Conservation (phyloP, 1,140 invertebrate genomes). For the Drosophila sp. region DNA sequence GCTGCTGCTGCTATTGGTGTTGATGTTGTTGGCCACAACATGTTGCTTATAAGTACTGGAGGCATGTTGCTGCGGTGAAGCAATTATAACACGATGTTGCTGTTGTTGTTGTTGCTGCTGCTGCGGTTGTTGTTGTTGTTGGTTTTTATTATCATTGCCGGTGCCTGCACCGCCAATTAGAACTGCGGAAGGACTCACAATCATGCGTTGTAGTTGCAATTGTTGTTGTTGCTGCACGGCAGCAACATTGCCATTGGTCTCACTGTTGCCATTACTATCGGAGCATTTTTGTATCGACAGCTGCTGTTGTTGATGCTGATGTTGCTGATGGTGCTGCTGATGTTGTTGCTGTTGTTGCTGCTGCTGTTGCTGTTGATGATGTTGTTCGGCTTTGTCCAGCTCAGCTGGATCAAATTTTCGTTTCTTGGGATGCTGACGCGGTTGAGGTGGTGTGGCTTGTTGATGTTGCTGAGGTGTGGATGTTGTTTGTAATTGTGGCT, state of each 20-base stretch:
- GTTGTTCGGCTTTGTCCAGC: constrained; percentile 87
- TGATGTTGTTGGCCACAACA: constrained; percentile 38
- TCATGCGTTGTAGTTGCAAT: constrained; percentile 53
- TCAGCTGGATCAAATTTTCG: constrained; percentile 93
- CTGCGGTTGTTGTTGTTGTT: constrained; percentile 46
- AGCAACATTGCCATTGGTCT: constrained; percentile 68
- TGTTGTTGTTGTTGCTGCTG: constrained; percentile 53
- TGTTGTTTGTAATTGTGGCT: constrained; percentile 69
- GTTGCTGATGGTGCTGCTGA: constrained; percentile 41
- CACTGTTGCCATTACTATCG: constrained; percentile 52
- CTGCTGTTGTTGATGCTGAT: constrained; percentile 26
- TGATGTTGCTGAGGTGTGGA: constrained; percentile 64
- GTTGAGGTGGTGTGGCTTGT: constrained; percentile 81
- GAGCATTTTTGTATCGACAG: constrained; percentile 31
- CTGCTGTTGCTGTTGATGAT: constrained; percentile 44
- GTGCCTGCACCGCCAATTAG: constrained; percentile 67
- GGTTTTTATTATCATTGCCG: constrained; percentile 48
- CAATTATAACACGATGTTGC: constrained; percentile 70
- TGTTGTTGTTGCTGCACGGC: constrained; percentile 57
- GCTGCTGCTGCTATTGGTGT: constrained; percentile 44
- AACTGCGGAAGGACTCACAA: constrained; percentile 50
- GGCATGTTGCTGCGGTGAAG: constrained; percentile 66
- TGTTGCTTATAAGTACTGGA: constrained; percentile 69
- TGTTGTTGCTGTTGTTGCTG: constrained; percentile 60
- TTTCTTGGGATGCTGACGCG: constrained; percentile 92